Evolutionary conservation across 2,113 vertebrate species (phyloP).

Genomic region (Chionodraco myersi): DNA sequence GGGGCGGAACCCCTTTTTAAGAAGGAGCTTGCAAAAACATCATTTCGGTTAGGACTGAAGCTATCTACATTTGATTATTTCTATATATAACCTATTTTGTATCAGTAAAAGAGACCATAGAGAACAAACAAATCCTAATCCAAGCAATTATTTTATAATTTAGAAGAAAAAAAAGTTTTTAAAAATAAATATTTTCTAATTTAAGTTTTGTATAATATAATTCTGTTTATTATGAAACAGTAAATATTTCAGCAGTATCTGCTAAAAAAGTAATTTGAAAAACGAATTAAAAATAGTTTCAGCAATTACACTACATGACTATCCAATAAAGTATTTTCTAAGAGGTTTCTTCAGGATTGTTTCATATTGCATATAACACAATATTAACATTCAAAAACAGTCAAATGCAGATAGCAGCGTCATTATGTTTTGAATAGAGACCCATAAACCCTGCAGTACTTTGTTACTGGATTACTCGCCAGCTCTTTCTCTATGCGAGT

Average conservation of each 20-base stretch:
- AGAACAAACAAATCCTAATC: background rate
- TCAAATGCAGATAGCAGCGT: background rate
- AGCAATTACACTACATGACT: too few species aligned
- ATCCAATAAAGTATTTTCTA: background rate
- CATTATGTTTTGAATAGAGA: background rate
- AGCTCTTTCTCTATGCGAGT: background rate
- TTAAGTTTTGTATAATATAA: too few species aligned
- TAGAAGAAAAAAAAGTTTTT: background rate
- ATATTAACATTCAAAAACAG: background rate
- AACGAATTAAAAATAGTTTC: too few species aligned
- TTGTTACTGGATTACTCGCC: too few species aligned
- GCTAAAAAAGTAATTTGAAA: too few species aligned
- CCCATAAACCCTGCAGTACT: background rate
- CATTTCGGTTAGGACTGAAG: background rate
- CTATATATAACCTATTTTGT: background rate
- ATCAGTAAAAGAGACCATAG: background rate
- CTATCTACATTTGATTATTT: background rate
- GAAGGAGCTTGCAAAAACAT: background rate
- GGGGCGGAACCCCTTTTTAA: background rate
- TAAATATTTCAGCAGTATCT: too few species aligned
- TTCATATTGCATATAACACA: too few species aligned
- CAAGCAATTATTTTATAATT: background rate
- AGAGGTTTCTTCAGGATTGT: background rate
- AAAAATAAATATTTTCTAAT: background rate
- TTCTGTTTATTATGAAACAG: too few species aligned